A percentile compares a stretch with the other conserved stretches of the same genome.
phyloP scores from a whole-genome alignment of 2,797 vertebrate genomes.

The Arnoldichthys spilopterus region DNA sequence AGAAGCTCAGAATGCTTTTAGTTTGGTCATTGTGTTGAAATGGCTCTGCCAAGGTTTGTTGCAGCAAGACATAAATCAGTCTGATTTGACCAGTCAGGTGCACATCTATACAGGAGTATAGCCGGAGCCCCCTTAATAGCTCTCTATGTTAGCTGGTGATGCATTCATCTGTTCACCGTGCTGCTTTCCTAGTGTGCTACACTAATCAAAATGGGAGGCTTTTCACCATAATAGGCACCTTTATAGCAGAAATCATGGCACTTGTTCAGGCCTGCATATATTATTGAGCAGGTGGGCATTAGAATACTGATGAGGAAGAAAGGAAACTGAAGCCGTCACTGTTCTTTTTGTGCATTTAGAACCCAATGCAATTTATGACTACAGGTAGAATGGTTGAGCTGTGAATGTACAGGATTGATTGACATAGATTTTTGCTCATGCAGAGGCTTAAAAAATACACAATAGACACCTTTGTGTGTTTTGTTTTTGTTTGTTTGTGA shows the following conservation, averaged over 20 bases:
- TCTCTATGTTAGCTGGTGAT: background rate
- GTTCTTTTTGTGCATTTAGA: no score
- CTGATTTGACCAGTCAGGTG: background rate
- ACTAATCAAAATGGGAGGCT: background rate
- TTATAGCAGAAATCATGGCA: slow-evolving; percentile 10
- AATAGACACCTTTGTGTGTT: no score
- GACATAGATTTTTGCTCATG: background rate
- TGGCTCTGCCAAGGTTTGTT: background rate
- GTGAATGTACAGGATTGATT: background rate
- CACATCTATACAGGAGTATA: background rate
- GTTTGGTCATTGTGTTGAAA: background rate
- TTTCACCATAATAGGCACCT: background rate
- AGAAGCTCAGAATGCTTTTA: background rate
- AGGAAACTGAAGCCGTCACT: no score
- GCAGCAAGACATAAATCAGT: background rate
- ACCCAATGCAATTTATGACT: background rate
- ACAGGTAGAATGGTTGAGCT: background rate
- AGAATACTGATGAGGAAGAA: background rate
- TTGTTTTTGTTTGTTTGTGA: no score
- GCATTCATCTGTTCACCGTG: background rate
- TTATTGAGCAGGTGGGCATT: background rate
- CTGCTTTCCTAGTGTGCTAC: background rate
- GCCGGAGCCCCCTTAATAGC: background rate
- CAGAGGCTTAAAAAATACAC: background rate
- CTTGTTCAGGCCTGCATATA: background rate